A percentile compares a stretch with the other conserved stretches of the same genome.
phyloP scores from a whole-genome alignment of 2,113 vertebrate species.

The Gadus chalcogrammus region DNA sequence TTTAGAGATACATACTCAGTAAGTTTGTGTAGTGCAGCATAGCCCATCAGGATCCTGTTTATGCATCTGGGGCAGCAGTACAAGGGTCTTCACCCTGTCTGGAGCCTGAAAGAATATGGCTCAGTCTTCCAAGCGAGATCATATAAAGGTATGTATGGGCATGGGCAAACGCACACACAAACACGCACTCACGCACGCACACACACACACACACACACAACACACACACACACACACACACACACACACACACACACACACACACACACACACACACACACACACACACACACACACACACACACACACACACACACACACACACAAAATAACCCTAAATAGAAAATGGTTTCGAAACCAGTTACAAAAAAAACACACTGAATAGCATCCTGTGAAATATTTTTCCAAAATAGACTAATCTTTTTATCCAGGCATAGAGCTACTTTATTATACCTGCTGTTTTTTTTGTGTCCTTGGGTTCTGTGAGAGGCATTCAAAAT shows the following conservation, averaged over 20 bases:
- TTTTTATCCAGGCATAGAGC: too few species aligned
- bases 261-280: not conserved
- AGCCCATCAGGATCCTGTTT: slow-evolving; percentile 25
- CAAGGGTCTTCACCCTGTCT: slow-evolving; percentile 19
- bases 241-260: too few species aligned
- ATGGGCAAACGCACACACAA: not conserved
- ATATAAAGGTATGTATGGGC: not conserved
- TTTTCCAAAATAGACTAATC: too few species aligned
- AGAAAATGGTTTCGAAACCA: too few species aligned
- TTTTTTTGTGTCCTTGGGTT: too few species aligned
- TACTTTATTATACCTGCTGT: too few species aligned
- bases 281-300: slow-evolving; percentile 8
- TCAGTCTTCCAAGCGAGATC: not conserved
- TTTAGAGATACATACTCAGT: slow-evolving; percentile 29
- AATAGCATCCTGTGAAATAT: too few species aligned
- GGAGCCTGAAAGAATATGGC: slow-evolving; percentile 1
- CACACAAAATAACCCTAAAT: not conserved
- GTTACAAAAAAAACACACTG: too few species aligned
- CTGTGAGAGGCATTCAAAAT: too few species aligned
- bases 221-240: not conserved
- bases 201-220: not conserved
- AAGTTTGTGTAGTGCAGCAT: not conserved
- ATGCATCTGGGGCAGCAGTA: slow-evolving; percentile 37
- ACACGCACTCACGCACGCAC: not conserved
- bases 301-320: not conserved